Percentiles rank a stretch among this genome's conserved stretches.
phyloP scores from a whole-genome alignment of 2,888 invertebrate genomes.

The Fabriciana adippe region DNA sequence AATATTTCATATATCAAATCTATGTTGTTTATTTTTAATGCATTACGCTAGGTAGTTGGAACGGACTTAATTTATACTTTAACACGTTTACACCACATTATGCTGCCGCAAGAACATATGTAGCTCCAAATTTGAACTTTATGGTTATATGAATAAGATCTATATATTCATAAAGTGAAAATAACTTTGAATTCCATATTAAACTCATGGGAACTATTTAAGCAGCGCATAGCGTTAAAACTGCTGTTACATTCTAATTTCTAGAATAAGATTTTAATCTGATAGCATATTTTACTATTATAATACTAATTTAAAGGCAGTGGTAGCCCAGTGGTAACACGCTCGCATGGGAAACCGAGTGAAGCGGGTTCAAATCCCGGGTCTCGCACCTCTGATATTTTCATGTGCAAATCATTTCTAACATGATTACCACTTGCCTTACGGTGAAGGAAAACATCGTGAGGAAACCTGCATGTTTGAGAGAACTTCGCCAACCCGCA shows the following conservation, averaged over 20 bases:
- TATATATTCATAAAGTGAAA: slow-evolving; percentile 6
- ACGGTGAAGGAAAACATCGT: too few species aligned
- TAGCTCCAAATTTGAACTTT: slow-evolving; percentile 14
- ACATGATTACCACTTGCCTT: too few species aligned
- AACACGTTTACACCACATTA: slow-evolving; percentile 41
- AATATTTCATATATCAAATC: slow-evolving; percentile 25
- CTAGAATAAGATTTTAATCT: slow-evolving; percentile 1
- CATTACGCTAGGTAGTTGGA: slow-evolving; percentile 33
- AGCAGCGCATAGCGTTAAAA: slow-evolving; percentile 33
- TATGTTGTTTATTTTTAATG: slow-evolving; percentile 36
- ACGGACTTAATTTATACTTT: slow-evolving; percentile 40
- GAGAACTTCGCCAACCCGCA: too few species aligned
- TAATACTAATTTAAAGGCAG: too few species aligned
- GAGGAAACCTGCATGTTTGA: too few species aligned
- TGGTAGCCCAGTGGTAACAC: too few species aligned
- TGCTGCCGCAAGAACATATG: background rate
- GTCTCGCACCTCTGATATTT: too few species aligned
- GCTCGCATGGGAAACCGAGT: too few species aligned
- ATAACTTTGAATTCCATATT: slow-evolving; percentile 34
- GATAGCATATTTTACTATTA: background rate
- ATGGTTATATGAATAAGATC: background rate
- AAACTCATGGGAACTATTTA: slow-evolving; percentile 31
- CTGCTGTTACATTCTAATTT: slow-evolving; percentile 30
- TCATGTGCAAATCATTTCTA: too few species aligned
- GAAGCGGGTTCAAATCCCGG: too few species aligned